A percentile compares a stretch with the other conserved stretches of the same genome.
These are phyloP conservation scores for Alsophila aescularia DNA, from an alignment of 2,888 invertebrate genomes.

Conservation along the genomic window DNA sequence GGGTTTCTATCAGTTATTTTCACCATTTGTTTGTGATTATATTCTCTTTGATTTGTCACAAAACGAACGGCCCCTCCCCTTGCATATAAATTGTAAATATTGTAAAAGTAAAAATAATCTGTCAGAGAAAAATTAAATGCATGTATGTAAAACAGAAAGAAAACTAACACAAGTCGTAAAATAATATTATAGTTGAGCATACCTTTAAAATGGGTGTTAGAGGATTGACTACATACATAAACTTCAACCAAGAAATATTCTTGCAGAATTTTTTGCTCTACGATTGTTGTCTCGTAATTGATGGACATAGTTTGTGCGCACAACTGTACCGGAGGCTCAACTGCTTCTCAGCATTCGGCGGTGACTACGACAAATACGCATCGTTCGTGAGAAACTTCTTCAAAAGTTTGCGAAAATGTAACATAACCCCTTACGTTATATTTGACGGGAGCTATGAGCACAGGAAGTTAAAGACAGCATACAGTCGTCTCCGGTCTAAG, in stretches of 20 bases:
- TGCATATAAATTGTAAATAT: no score
- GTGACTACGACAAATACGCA: constrained; percentile 93
- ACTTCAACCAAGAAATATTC: constrained; percentile 86
- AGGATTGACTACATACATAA: constrained; percentile 93
- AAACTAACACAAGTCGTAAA: no score
- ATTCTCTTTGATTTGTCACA: no score
- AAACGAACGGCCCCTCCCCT: no score
- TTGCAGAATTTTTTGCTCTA: constrained; percentile 87
- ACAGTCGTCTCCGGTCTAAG: constrained; percentile 84
- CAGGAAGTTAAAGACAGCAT: constrained; percentile 88
- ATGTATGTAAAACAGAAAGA: no score
- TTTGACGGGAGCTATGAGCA: constrained; percentile 92
- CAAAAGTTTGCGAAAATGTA: constrained; percentile 87
- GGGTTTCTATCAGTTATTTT: no score
- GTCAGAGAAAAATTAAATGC: no score
- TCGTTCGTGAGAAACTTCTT: constrained; percentile 87
- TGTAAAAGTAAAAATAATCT: no score
- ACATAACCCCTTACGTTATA: constrained; percentile 88
- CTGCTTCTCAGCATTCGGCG: constrained; percentile 90
- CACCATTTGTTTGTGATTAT: no score
- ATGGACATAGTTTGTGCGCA: constrained; percentile 91
- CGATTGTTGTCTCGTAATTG: constrained; percentile 89
- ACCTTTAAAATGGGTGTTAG: constrained; percentile 90
- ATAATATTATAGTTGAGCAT: background rate
- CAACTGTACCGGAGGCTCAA: constrained; percentile 87